Evolutionary conservation across 2,888 invertebrate species (phyloP), one percentile per base, ranked within the genome.

Genomic region (Embidobia sp.): DNA sequence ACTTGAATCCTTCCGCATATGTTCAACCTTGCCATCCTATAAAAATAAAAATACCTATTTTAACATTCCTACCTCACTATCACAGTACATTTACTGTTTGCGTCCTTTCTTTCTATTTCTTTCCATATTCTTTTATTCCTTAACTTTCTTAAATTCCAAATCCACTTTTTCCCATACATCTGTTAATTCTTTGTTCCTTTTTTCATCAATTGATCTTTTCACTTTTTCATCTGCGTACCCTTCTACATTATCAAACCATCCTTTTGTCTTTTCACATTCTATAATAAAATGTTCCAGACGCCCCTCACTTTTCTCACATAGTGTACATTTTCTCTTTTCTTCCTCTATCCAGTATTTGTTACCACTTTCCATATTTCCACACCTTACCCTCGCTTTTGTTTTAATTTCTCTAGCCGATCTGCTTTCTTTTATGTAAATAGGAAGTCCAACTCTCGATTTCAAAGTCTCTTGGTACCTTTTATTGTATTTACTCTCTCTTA

Each of bases 261-360:
- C 51, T 64, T 66, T 73, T 11, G 53, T 44, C n/a, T 7, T 16
- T 11, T 27, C 6, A 10, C 66, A 59, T 27, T 44, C 57, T 8
- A 1, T 5, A 11, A 59, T 15, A n/a, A 22, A 15, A n/a, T 35
- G 53, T 11, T 29, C 29, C 29, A 26, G 3, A 16, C n/a, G 29
- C 3, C 13, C 31, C 13, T 7, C 5, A 11, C n/a, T 8, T 31
- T 8, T 29, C 31, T 16, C 31, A 31, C 49, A 49, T 6, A 49
- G 15, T 7, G 1, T 31, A 31, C 49, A 49, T 13, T 6, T 8
- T 16, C 16, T 49, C 1, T 49, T 10, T 7, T 15, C 3, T 8
- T 49, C 49, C 1, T 29, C 15, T 31, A 31, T 1, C 48, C 33
- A 48, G 19, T 22, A 63, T 19, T 27, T 27, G 31, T 61, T 61